These are phyloP conservation scores for Athalia circularis DNA, from an alignment of 2,888 invertebrate genomes.

Conservation along the genomic window DNA sequence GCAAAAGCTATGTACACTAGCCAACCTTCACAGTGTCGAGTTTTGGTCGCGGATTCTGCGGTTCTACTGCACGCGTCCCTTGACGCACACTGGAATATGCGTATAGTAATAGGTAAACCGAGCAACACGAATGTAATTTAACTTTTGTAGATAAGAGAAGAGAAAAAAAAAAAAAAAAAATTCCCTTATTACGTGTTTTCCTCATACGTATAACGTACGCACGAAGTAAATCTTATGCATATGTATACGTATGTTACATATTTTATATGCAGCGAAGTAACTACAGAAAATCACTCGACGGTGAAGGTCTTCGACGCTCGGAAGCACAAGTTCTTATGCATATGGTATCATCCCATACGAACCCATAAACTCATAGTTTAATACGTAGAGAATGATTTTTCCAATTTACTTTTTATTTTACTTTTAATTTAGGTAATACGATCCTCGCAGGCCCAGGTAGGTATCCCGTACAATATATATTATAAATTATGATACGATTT, in stretches of 20 bases:
- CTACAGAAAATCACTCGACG: conserved; percentile 22
- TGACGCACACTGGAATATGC: neutral
- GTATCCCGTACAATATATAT: no score
- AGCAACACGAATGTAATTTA: neutral
- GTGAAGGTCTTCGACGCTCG: conserved; percentile 26
- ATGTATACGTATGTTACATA: neutral
- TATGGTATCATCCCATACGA: no score
- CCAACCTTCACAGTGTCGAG: no score
- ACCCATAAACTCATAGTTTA: no score
- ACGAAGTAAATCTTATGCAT: neutral
- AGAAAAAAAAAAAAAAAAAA: no score
- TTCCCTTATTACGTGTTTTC: neutral
- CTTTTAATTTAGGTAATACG: neutral
- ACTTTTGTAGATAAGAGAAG: no score
- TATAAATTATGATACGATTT: neutral
- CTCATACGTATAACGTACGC: neutral
- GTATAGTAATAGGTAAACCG: neutral
- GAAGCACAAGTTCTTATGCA: neutral
- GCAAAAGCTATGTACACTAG: no score
- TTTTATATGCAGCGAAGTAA: conserved; percentile 6
- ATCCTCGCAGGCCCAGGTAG: no score
- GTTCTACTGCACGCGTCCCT: conserved; percentile 26
- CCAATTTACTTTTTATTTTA: no score
- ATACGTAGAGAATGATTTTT: no score
- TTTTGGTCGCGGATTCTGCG: neutral